Conservation (phyloP, 2,797 vertebrate species). For the Cossypha dichroa region DNA sequence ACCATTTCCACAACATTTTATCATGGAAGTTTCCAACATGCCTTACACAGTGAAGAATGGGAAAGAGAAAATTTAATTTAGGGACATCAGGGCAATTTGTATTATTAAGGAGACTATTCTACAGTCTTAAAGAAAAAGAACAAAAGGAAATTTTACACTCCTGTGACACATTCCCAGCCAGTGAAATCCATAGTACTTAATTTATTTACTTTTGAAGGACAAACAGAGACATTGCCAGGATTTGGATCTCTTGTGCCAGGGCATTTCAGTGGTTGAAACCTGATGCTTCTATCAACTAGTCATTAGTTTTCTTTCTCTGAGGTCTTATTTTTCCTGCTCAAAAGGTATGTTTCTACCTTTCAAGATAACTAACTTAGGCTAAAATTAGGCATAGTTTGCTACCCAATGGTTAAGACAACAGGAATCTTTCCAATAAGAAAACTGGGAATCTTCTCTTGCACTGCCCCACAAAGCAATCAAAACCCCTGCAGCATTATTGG, state of each 20-base stretch:
- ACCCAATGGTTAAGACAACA: neutral
- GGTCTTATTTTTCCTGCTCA: neutral
- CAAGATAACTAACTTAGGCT: neutral
- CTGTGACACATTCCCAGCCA: neutral
- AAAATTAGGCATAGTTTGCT: neutral
- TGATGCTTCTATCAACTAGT: neutral
- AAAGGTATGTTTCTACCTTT: neutral
- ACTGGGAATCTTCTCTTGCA: neutral
- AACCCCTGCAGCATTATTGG: neutral
- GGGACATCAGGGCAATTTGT: neutral
- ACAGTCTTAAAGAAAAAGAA: neutral
- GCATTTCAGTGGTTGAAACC: constrained; percentile 8
- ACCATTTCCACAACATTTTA: neutral
- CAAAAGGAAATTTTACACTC: neutral
- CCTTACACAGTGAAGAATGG: neutral
- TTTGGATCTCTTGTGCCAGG: neutral
- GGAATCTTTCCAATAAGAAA: neutral
- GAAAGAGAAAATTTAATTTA: neutral
- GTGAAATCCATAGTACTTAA: neutral
- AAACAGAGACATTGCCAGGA: neutral
- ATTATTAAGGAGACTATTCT: neutral
- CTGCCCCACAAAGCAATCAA: neutral
- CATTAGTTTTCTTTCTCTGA: neutral
- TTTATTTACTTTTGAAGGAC: constrained; percentile 11
- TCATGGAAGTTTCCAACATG: neutral